Percentiles rank a stretch among this genome's conserved stretches.
Conservation (phyloP, 2,113 vertebrate genomes). For the Pachyramphus minor region DNA sequence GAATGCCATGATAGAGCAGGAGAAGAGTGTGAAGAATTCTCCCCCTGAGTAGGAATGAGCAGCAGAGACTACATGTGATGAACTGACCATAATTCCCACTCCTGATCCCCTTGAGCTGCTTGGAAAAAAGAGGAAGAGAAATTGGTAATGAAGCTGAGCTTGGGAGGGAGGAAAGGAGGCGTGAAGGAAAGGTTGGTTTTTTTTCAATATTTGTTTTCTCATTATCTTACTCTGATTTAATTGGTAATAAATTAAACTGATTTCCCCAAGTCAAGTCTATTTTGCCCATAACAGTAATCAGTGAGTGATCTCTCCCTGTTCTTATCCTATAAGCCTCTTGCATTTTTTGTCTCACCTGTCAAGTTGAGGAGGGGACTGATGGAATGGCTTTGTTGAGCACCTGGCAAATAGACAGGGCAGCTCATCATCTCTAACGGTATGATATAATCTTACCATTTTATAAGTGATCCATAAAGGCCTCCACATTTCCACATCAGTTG, state of each 20-base stretch:
- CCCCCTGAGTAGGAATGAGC: background rate
- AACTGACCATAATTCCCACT: background rate
- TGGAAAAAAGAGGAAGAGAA: background rate
- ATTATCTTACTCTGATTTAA: background rate
- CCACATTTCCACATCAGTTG: background rate
- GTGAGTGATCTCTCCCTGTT: background rate
- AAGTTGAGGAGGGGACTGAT: background rate
- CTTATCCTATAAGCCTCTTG: background rate
- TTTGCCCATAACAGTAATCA: background rate
- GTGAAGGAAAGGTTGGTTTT: fast-evolving
- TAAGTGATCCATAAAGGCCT: background rate
- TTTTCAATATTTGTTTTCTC: background rate
- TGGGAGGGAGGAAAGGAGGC: background rate
- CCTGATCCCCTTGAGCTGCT: no score
- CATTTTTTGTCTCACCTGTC: background rate
- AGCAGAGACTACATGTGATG: background rate
- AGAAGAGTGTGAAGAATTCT: background rate
- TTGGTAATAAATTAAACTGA: background rate
- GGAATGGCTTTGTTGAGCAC: background rate
- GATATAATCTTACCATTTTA: background rate
- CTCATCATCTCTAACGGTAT: no score
- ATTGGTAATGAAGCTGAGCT: background rate
- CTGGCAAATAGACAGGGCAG: background rate
- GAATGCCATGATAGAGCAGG: fast-evolving
- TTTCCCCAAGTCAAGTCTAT: background rate